Conservation (phyloP, 2,888 invertebrate species). For the Tupiocoris notatus region DNA sequence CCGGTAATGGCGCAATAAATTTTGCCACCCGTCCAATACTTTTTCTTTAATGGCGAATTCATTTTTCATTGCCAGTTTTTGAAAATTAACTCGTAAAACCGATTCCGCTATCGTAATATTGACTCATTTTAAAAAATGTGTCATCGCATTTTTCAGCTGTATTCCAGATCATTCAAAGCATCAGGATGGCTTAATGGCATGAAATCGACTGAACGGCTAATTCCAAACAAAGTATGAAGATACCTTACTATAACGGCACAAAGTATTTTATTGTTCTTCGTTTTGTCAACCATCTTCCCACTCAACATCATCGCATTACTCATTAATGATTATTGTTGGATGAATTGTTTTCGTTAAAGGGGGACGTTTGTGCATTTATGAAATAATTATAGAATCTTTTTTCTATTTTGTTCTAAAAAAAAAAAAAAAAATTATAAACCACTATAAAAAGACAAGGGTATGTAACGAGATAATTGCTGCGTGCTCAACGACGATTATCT, state of each 20-base stretch:
- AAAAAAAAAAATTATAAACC: slow-evolving; percentile 8
- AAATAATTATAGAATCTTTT: slow-evolving; percentile 34
- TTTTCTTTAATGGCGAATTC: too few species aligned
- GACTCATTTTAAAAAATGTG: too few species aligned
- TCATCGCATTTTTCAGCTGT: slow-evolving; percentile 76
- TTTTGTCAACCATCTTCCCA: slow-evolving; percentile 4
- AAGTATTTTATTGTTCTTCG: slow-evolving; percentile 28
- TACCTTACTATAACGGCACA: slow-evolving; percentile 35
- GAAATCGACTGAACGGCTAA: slow-evolving; percentile 10
- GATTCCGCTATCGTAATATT: too few species aligned
- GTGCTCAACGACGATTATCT: not conserved
- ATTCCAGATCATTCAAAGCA: slow-evolving; percentile 97
- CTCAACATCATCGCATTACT: slow-evolving; percentile 24
- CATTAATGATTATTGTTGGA: slow-evolving; percentile 17
- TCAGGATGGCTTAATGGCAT: slow-evolving; percentile 68
- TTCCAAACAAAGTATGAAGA: slow-evolving; percentile 20
- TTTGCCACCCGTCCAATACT: too few species aligned
- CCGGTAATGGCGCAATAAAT: too few species aligned
- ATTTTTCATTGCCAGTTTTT: too few species aligned
- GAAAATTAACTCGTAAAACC: too few species aligned
- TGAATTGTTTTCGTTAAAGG: slow-evolving; percentile 14
- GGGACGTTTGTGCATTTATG: slow-evolving; percentile 26
- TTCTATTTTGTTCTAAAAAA: slow-evolving; percentile 38
- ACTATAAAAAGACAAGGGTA: slow-evolving; percentile 4
- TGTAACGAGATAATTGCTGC: not conserved